Evolutionary conservation across 2,797 vertebrate species (phyloP), one percentile per base, ranked within the genome.

Genomic region (Characodon lateralis): DNA sequence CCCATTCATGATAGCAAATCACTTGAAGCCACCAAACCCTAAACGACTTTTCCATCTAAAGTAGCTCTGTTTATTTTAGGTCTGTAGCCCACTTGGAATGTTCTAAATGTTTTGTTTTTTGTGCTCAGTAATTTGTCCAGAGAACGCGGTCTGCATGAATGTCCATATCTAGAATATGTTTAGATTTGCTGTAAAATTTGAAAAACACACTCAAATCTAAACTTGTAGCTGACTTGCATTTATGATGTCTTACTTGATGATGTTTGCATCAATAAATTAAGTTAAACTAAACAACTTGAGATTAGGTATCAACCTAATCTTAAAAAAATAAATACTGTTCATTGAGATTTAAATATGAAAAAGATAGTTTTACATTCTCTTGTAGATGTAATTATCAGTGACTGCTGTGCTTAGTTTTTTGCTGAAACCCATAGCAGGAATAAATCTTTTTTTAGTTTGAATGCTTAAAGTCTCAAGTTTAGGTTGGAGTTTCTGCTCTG

Each of bases 401-500:
- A 35, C 24, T 71, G 61, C 53, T 75, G 78, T 85, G 26, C 82
- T 76, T 55, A 35, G 66, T 81, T 74, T 77, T 86, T 66, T 26
- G 81, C 81, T 84, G 81, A 78, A 87, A 82, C 75, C 72, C 69
- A 73, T 56, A 68, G 81, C 80, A 84, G 71, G 46, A 72, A 55
- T 18, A 18, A 20, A 1, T 39, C 13, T 81, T 80, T 83, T 80
- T 73, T 83, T 80, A 18, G 75, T 81, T 66, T 85, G 51, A 78
- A 78, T 77, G 77, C 72, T 16, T 73, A 35, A 84, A 80, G 51
- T 80, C 71, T 70, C 81, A 75, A 78, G 48, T 86, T 85, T 77
- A 51, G 78, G 61, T 83, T 83, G 53, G 76, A 58, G 75, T 35
- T 43, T 79, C 55, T 89, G 69, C 63, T 89, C 78, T 86, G 81